phyloP scores from a whole-genome alignment of 2,113 vertebrate genomes.

The Galeopterus variegatus region DNA sequence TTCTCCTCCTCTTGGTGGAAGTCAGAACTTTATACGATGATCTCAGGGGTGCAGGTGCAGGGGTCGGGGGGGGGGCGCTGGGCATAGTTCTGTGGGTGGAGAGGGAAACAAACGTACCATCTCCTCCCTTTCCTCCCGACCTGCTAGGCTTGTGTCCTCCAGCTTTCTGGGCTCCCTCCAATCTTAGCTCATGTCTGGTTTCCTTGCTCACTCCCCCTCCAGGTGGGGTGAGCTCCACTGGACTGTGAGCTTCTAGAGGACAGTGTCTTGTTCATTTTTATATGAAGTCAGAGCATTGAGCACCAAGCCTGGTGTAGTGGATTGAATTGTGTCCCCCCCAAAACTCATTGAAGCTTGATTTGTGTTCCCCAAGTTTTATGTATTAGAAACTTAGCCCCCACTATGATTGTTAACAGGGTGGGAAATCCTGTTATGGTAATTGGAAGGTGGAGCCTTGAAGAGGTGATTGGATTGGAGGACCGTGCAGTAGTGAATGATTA shows the following conservation, averaged over 20 bases:
- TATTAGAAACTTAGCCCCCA: too few species aligned
- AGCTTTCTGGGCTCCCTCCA: neutral
- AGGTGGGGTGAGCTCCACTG: neutral
- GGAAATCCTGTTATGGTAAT: too few species aligned
- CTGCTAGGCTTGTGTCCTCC: rapidly evolving
- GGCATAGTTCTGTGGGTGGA: rapidly evolving
- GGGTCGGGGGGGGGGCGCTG: neutral
- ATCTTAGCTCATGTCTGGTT: rapidly evolving
- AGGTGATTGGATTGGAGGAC: too few species aligned
- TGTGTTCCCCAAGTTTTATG: too few species aligned
- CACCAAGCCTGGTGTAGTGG: neutral
- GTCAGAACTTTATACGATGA: rapidly evolving
- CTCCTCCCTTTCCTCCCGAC: too few species aligned
- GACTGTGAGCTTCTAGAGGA: neutral
- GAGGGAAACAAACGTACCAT: neutral
- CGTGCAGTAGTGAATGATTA: too few species aligned
- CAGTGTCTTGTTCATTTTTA: neutral
- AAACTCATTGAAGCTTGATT: too few species aligned
- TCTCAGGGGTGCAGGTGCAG: neutral
- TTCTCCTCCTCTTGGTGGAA: neutral
- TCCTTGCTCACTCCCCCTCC: rapidly evolving
- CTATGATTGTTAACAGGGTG: too few species aligned
- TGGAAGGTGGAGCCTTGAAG: too few species aligned
- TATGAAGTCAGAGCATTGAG: neutral
- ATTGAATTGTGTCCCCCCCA: too few species aligned